Conservation (phyloP, 2,888 invertebrate species). For the Xanthia togata region DNA sequence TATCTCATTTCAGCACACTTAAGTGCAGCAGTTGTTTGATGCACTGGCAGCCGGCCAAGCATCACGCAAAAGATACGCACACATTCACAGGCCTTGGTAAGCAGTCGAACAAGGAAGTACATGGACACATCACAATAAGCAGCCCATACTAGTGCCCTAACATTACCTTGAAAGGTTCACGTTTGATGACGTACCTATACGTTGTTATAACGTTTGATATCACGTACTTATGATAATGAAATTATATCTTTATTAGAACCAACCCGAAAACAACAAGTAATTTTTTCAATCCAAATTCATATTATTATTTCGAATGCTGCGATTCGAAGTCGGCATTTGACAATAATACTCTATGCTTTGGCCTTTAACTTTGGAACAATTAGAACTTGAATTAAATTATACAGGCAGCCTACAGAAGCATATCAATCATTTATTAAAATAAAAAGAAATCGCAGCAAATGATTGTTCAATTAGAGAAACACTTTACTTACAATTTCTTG, state of each 20-base stretch:
- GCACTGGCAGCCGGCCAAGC: constrained; percentile 79
- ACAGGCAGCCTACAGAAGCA: constrained; percentile 31
- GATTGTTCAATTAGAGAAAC: constrained; percentile 69
- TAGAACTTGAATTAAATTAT: constrained; percentile 30
- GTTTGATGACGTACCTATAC: constrained; percentile 67
- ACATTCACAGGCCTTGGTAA: constrained; percentile 69
- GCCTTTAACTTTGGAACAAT: constrained; percentile 14
- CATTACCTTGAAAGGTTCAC: constrained; percentile 79
- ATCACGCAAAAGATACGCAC: constrained; percentile 69
- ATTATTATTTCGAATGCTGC: constrained; percentile 40
- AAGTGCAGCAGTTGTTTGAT: constrained; percentile 70
- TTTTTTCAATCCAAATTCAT: constrained; percentile 53
- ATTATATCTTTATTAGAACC: constrained; percentile 63
- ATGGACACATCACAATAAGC: constrained; percentile 66
- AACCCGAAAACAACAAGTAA: constrained; percentile 58
- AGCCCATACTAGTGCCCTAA: constrained; percentile 73
- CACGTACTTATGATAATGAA: constrained; percentile 70
- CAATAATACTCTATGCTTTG: constrained; percentile 6
- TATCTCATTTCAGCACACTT: constrained; percentile 68
- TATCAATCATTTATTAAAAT: constrained; percentile 57
- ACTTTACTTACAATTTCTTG: constrained; percentile 80
- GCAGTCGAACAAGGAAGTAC: constrained; percentile 72
- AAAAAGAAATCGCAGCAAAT: constrained; percentile 77
- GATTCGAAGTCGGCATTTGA: constrained; percentile 30
- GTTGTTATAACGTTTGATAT: constrained; percentile 67